A percentile compares a stretch with the other conserved stretches of the same genome.
These are phyloP conservation scores for Achatina immaculata DNA, from an alignment of 1,140 invertebrate species.

Conservation along the genomic window DNA sequence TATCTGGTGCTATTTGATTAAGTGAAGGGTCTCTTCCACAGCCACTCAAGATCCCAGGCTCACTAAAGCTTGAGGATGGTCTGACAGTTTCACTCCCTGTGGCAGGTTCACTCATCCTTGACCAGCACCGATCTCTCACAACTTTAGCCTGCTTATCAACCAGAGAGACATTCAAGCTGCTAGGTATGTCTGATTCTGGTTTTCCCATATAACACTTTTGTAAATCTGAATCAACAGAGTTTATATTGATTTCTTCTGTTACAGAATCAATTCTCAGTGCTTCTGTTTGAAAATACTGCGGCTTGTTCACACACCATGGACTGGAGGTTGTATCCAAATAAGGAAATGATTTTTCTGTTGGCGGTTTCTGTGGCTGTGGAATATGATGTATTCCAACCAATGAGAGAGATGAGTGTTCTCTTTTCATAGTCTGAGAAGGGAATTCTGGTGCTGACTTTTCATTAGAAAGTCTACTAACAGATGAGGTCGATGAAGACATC, in stretches of 20 bases:
- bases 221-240: neutral
- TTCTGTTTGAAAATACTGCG: no score
- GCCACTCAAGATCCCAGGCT: neutral
- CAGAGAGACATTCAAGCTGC: neutral
- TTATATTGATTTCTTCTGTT: neutral
- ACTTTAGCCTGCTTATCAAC: neutral
- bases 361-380: no score
- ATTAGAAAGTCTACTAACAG: neutral
- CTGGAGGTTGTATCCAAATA: no score
- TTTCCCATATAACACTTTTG: neutral
- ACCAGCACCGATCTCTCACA: neutral
- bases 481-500: neutral
- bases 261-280: neutral
- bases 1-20: no score
- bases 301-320: no score
- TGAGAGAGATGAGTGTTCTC: neutral
- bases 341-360: no score
- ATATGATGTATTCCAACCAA: no score
- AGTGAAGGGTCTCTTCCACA: neutral
- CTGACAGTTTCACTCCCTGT: neutral
- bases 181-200: neutral
- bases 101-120: constrained; percentile 10
- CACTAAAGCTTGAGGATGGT: constrained; percentile 7
- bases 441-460: neutral
- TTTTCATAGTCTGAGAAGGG: neutral